These are phyloP conservation scores for Sander vitreus DNA, from an alignment of 2,113 vertebrate species.

Conservation along the genomic window DNA sequence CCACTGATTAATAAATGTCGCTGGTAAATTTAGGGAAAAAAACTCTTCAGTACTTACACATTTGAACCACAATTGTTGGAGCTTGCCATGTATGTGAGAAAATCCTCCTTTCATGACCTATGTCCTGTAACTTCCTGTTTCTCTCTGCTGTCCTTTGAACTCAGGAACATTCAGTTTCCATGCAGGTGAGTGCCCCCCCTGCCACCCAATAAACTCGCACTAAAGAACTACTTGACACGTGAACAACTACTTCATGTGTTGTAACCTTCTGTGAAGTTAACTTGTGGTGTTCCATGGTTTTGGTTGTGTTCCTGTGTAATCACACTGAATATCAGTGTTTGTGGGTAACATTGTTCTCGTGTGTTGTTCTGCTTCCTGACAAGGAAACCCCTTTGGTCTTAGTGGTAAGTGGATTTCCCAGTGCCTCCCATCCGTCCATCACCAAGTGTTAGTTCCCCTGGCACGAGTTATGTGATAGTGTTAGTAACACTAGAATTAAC, in stretches of 20 bases:
- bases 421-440: constrained; percentile 1
- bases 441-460: not conserved
- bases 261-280: not conserved
- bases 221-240: constrained; percentile 13
- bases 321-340: not conserved
- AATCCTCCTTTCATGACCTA: constrained; percentile 5
- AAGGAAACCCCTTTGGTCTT: constrained; percentile 77
- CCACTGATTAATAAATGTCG: not conserved
- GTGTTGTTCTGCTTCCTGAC: constrained; percentile 58
- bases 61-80: not conserved
- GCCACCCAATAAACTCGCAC: not conserved
- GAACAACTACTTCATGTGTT: not conserved
- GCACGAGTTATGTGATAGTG: constrained; percentile 3
- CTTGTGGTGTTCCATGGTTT: constrained; percentile 9
- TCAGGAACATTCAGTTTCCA: constrained; percentile 72
- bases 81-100: not conserved
- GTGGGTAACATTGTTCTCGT: constrained; percentile 51
- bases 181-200: constrained; percentile 70
- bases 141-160: constrained; percentile 43
- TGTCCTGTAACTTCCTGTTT: constrained; percentile 13
- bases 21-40: not conserved
- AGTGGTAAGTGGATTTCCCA: constrained; percentile 73
- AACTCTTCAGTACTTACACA: not conserved
- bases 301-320: not conserved
- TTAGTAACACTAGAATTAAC: not conserved